Evolutionary conservation across 2,888 invertebrate genomes (phyloP).

Genomic region (Harpagoxenus sublaevis): DNA sequence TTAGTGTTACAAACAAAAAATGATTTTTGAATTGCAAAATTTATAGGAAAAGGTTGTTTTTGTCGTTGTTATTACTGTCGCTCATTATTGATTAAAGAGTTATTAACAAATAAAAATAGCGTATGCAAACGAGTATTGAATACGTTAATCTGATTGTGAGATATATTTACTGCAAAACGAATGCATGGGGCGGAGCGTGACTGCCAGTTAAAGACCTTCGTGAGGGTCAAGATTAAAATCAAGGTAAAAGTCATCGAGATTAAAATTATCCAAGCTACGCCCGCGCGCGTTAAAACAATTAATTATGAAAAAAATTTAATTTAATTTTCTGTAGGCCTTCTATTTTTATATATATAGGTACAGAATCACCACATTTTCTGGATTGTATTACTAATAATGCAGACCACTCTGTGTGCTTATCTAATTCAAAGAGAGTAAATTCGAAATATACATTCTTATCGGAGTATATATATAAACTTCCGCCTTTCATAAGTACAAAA

Average conservation of each 20-base stretch:
- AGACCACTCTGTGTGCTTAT: not conserved
- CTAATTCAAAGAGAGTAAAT: not conserved
- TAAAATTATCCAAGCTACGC: not conserved
- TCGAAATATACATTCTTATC: conserved; percentile 3
- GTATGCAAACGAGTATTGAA: not conserved
- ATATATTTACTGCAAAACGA: not conserved
- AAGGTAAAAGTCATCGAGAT: not conserved
- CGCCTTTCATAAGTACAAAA: conserved; percentile 44
- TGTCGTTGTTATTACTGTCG: too few relatives aligned
- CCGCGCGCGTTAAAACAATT: not conserved
- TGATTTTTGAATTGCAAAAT: not conserved
- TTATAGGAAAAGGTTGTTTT: not conserved
- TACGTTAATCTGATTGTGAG: not conserved
- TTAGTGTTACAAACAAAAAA: not conserved
- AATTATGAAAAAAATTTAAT: not conserved
- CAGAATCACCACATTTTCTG: not conserved
- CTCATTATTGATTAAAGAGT: not conserved
- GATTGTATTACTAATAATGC: not conserved
- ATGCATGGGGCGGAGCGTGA: not conserved
- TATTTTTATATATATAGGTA: not conserved
- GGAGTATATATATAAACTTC: not conserved
- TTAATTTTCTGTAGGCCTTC: not conserved
- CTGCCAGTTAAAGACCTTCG: not conserved
- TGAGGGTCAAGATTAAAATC: conserved; percentile 3
- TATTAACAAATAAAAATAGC: not conserved